Percentiles rank a stretch among this genome's conserved stretches.
Conservation (phyloP, 1,140 invertebrate species). For the Drosophila carrolli region DNA sequence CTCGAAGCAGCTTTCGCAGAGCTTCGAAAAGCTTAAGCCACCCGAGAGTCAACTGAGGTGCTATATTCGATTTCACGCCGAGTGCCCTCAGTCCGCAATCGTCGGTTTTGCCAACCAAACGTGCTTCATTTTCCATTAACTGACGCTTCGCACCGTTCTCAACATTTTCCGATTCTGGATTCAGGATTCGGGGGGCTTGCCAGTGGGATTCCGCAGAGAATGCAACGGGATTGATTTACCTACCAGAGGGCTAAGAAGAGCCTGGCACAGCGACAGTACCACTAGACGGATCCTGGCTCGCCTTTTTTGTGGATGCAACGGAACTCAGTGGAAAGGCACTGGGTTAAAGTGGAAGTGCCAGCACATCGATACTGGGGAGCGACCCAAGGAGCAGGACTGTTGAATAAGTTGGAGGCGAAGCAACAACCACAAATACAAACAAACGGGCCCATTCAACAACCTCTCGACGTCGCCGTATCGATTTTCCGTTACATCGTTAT, state of each 20-base stretch:
- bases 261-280: constrained; percentile 8
- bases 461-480: constrained; percentile 59
- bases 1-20: constrained; percentile 7
- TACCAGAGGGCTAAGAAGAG: background rate
- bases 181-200: constrained; percentile 21
- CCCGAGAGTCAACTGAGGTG: constrained; percentile 21
- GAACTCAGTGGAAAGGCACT: background rate
- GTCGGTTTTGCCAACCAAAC: constrained; percentile 79
- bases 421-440: constrained; percentile 44
- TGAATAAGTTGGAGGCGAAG: constrained; percentile 14
- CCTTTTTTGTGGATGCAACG: constrained; percentile 18
- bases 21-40: constrained; percentile 25
- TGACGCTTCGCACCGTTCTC: constrained; percentile 44
- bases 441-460: constrained; percentile 64
- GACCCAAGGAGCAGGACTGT: constrained; percentile 3
- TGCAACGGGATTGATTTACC: constrained; percentile 24
- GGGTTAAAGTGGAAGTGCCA: background rate
- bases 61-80: constrained; percentile 37
- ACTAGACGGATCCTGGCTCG: constrained; percentile 1
- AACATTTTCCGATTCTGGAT: constrained; percentile 35
- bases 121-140: constrained; percentile 60
- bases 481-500: constrained; percentile 80
- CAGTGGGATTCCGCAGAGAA: constrained; percentile 23
- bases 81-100: constrained; percentile 63
- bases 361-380: constrained; percentile 10